These are phyloP conservation scores for Cercopithecus neglectus DNA, from an alignment of 2,797 vertebrate genomes.

Conservation along the genomic window DNA sequence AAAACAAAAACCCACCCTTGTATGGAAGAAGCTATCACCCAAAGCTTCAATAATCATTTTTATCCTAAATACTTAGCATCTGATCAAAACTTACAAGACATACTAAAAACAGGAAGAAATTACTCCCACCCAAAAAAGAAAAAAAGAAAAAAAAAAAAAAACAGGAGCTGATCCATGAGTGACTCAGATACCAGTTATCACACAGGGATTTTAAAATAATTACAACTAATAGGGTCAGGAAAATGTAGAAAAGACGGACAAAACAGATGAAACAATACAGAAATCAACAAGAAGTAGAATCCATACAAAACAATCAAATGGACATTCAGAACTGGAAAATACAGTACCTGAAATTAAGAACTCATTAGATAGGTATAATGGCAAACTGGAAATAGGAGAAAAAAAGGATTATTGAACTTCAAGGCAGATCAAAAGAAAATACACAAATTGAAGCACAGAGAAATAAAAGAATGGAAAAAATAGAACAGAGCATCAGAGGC, in stretches of 20 bases:
- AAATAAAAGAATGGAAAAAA: neutral
- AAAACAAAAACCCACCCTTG: neutral
- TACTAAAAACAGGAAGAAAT: neutral
- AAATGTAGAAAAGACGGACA: neutral
- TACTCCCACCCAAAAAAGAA: neutral
- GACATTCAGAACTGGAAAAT: constrained; percentile 2
- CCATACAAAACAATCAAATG: neutral
- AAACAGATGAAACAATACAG: neutral
- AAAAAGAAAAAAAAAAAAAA: neutral
- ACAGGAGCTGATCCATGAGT: neutral
- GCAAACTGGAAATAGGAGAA: neutral
- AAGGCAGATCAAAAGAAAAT: neutral
- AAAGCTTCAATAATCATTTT: neutral
- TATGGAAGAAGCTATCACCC: neutral
- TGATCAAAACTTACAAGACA: neutral
- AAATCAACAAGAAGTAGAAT: neutral
- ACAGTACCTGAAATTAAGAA: neutral
- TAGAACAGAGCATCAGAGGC: neutral
- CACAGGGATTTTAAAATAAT: neutral
- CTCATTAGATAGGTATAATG: neutral
- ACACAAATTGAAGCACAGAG: neutral
- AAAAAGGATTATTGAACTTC: neutral
- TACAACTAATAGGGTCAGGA: neutral
- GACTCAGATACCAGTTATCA: neutral
- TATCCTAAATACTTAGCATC: neutral